Evolutionary conservation across 2,797 vertebrate genomes (phyloP), one percentile per base, ranked within the genome.

Genomic region (Diplodus sargus): DNA sequence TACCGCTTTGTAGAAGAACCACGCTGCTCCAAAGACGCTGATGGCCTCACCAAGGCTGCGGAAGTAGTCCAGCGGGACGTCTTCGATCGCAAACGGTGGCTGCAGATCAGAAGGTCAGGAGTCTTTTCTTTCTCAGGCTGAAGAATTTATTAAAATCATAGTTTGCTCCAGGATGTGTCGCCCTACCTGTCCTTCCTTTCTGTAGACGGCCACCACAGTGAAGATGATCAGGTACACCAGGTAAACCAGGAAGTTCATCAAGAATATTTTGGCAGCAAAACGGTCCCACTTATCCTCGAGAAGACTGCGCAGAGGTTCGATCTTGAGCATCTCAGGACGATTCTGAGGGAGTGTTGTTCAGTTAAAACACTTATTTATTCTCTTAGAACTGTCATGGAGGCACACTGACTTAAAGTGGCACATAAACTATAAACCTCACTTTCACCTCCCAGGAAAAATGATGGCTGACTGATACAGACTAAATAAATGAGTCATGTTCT

Each of bases 201-300:
- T 95, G 89, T 96, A 83, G 93, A 95, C 96, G 75, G 96, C 95
- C 22, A 94, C 94, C 0, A 86, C 47, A 3, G 97, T 98, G 90
- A 99, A 97, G 91, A 96, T 90, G 79, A 74, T 62, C 88, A 98
- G 92, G 77, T 98, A 98, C 0, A 92, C 10, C 49, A 96, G 56
- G 81, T 99, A 99, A 58, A 89, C 69, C 17, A 97, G 79, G 82
- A 98, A 97, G 80, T 96, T 97, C 62, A 97, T 91, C 81, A 97
- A 90, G 92, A 99, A 98, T 6, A 97, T 92, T 51, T 94, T 94
- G 70, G 95, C 95, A 47, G 96, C 97, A 48, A 96, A 98, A 12
- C 92, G 89, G 64, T 97, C 91, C 98, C 97, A 99, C 81, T 99
- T 98, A 69, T 97, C 96, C 80, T 97, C 90, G 49, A 99, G 93